Percentiles rank a stretch among this genome's conserved stretches.
Evolutionary conservation across 2,113 vertebrate genomes (phyloP).

Genomic region (Genyomyrus donnyi): DNA sequence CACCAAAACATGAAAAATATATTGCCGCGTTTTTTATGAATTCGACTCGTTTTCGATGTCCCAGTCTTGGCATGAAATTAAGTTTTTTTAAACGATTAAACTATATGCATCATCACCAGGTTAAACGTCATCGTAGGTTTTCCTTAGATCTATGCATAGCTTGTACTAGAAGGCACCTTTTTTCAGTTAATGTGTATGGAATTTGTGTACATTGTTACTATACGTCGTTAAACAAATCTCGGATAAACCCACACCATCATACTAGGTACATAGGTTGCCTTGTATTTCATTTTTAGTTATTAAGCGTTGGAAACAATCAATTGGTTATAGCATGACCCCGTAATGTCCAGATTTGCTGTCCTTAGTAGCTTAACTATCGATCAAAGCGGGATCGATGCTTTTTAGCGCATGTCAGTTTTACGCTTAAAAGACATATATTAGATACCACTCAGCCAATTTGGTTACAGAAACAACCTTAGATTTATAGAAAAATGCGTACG

Average conservation of each 20-base stretch:
- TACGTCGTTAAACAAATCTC: not conserved
- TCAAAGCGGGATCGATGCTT: not conserved
- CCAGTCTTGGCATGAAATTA: not conserved
- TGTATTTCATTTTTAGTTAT: not conserved
- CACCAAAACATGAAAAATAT: not conserved
- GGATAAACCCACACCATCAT: not conserved
- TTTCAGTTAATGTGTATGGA: not conserved
- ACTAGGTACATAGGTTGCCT: not conserved
- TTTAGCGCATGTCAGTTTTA: not conserved
- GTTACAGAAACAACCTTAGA: not conserved
- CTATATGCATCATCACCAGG: not conserved
- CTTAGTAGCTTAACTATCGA: not conserved
- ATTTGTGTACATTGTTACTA: not conserved
- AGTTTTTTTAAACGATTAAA: not conserved
- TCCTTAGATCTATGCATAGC: not conserved
- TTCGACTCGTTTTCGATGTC: not conserved
- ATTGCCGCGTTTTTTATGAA: not conserved
- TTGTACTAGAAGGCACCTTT: not conserved
- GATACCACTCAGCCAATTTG: not conserved
- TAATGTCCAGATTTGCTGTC: not conserved
- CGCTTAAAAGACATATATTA: not conserved
- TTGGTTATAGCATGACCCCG: not conserved
- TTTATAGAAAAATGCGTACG: not conserved
- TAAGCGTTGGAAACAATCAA: not conserved
- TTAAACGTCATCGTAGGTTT: not conserved